phyloP scores from a whole-genome alignment of 2,797 vertebrate genomes.

The Caiman crocodilus region DNA sequence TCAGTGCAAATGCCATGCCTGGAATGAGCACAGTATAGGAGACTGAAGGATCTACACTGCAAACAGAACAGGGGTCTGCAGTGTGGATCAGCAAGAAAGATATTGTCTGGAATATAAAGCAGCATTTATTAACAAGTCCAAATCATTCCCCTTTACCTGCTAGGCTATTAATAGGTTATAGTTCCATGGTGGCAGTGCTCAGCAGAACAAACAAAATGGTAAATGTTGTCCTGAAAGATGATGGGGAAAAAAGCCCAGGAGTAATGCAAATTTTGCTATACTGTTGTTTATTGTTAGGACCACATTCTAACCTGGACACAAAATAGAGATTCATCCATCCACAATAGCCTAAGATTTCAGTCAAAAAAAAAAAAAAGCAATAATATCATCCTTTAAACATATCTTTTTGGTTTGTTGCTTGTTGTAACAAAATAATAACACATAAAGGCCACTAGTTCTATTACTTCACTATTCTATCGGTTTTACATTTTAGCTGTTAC shows the following conservation, averaged over 20 bases:
- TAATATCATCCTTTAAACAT: not conserved
- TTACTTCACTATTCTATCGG: not conserved
- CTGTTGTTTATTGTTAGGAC: not conserved
- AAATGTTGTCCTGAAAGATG: not conserved
- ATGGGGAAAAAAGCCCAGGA: not conserved
- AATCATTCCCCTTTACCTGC: not conserved
- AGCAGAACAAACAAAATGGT: slow-evolving; percentile 17
- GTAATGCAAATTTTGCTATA: not conserved
- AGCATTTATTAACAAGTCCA: not conserved
- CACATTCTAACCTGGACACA: not conserved
- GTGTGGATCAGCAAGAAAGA: not conserved
- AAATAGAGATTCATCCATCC: not conserved
- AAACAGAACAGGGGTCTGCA: accelerated
- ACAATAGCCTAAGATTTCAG: not conserved
- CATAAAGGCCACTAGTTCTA: slow-evolving; percentile 39
- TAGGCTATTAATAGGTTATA: not conserved
- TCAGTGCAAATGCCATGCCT: not conserved
- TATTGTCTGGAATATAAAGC: not conserved
- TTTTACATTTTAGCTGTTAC: slow-evolving; percentile 43
- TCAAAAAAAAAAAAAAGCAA: slow-evolving; percentile 6
- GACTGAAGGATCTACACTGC: not conserved
- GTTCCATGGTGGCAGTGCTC: not conserved
- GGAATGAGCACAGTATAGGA: accelerated
- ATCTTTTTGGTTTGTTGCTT: not conserved
- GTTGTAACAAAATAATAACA: not conserved